phyloP scores from a whole-genome alignment of 2,113 vertebrate genomes.

The Tetrax tetrax region DNA sequence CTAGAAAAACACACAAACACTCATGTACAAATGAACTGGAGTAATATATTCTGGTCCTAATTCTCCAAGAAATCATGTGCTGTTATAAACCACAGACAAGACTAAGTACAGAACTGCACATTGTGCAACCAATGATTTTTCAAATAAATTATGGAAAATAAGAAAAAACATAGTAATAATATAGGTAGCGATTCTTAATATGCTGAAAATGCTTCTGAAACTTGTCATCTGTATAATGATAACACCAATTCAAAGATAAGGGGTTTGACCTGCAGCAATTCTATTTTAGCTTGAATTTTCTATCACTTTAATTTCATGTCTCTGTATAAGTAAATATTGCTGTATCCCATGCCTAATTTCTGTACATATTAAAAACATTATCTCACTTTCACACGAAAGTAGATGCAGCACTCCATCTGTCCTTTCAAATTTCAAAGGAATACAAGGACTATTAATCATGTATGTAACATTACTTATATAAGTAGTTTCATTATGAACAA shows the following conservation, averaged over 20 bases:
- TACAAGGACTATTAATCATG: not conserved
- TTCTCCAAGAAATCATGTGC: not conserved
- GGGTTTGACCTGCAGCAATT: not conserved
- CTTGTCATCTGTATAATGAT: not conserved
- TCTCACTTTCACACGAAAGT: not conserved
- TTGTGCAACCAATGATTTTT: not conserved
- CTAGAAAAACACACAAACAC: not conserved
- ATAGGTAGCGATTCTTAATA: not conserved
- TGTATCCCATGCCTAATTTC: not conserved
- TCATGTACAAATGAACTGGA: not conserved
- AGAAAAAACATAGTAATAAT: not conserved
- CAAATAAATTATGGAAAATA: not conserved
- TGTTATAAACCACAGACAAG: not conserved
- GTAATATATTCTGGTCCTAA: not conserved
- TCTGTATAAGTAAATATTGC: not conserved
- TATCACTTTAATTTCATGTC: not conserved
- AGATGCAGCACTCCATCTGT: not conserved
- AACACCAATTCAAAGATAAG: not conserved
- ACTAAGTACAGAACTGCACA: not conserved
- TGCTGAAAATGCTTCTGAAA: not conserved
- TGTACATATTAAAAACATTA: not conserved
- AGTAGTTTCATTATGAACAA: not conserved
- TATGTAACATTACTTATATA: not conserved
- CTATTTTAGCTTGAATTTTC: not conserved
- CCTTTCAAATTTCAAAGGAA: conserved; percentile 7